Evolutionary conservation across 2,113 vertebrate genomes (phyloP).

Genomic region (Strigops habroptila): DNA sequence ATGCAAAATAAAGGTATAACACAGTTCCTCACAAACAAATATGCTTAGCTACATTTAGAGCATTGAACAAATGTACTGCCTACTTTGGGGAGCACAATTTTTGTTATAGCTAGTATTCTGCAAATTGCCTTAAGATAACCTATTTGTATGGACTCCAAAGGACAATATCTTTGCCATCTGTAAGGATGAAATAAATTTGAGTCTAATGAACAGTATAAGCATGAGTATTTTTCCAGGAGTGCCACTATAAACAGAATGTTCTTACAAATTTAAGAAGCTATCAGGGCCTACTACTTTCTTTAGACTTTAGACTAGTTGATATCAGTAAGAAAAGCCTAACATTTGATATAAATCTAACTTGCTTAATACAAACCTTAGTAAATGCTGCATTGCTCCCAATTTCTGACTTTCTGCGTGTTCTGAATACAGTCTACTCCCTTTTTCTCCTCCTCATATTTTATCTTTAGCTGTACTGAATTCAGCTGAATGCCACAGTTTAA

Average conservation of each 20-base stretch:
- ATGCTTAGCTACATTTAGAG: background rate
- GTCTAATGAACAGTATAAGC: background rate
- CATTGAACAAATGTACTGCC: background rate
- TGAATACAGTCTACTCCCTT: background rate
- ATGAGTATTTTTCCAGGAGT: background rate
- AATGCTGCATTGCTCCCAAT: background rate
- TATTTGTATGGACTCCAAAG: background rate
- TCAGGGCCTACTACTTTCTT: background rate
- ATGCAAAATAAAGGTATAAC: background rate
- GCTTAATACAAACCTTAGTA: background rate
- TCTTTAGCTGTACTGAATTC: background rate
- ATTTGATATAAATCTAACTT: background rate
- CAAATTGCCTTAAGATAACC: background rate
- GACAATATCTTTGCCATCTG: background rate
- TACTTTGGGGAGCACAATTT: background rate
- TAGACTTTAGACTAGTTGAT: background rate
- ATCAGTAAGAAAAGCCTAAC: background rate
- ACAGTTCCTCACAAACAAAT: background rate
- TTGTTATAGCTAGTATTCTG: background rate
- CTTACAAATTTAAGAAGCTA: background rate
- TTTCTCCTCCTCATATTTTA: background rate
- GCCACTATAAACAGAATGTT: background rate
- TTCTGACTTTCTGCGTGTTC: background rate
- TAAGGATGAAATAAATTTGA: background rate
- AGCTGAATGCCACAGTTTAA: background rate